Percentiles rank a stretch among this genome's conserved stretches.
Evolutionary conservation across 2,113 vertebrate genomes (phyloP).

Genomic region (Eidolon helvum): DNA sequence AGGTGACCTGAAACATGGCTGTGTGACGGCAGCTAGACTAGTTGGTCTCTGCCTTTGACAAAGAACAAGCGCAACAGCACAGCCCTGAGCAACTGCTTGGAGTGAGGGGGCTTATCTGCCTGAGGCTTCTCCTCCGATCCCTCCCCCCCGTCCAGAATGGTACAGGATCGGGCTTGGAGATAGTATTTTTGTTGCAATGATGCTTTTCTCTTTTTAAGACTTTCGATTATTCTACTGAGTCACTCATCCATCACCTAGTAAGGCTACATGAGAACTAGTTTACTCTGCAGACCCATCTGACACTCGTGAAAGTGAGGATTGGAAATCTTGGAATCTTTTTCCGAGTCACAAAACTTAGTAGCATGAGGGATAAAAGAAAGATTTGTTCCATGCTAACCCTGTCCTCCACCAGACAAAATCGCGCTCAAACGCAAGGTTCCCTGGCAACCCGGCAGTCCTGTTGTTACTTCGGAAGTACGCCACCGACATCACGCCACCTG

Average conservation of each 20-base stretch:
- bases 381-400: neutral
- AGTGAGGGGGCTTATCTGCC: neutral
- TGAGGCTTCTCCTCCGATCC: neutral
- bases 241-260: neutral
- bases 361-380: neutral
- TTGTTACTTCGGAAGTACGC: neutral
- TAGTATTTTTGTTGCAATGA: neutral
- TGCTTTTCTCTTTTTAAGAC: neutral
- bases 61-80: neutral
- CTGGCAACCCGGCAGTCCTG: neutral
- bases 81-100: neutral
- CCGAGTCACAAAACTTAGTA: neutral
- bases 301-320: neutral
- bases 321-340: neutral
- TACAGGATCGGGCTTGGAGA: neutral
- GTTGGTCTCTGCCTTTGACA: neutral
- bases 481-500: constrained; percentile 5
- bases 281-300: neutral
- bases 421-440: neutral
- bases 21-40: too few species aligned
- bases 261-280: neutral
- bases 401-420: neutral
- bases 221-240: neutral
- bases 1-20: neutral
- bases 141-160: neutral